phyloP scores from a whole-genome alignment of 92 coral and sea anemone genomes.

The Micromussa lordhowensis region DNA sequence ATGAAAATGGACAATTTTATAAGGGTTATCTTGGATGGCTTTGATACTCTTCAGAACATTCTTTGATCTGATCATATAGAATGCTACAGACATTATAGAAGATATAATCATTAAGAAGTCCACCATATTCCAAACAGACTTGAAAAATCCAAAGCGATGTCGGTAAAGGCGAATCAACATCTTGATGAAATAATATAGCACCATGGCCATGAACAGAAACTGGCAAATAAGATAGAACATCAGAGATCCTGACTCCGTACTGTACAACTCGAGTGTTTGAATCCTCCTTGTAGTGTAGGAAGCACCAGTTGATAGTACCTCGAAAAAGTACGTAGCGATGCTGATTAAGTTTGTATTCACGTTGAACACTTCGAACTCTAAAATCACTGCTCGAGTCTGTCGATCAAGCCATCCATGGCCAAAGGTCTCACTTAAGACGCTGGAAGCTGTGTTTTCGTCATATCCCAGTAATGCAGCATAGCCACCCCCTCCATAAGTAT shows the following conservation, averaged over 20 bases:
- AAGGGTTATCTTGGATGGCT: conserved; percentile 50
- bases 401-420: conserved; percentile 61
- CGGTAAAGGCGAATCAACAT: conserved; percentile 45
- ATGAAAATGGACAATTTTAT: conserved; percentile 49
- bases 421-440: conserved; percentile 38
- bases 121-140: conserved; percentile 54
- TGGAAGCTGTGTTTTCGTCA: conserved; percentile 48
- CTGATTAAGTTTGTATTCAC: conserved; percentile 55
- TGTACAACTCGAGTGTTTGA: conserved; percentile 48
- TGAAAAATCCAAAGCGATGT: conserved; percentile 34
- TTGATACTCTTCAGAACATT: conserved; percentile 44
- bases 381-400: conserved; percentile 55
- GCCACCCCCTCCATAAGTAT: conserved; percentile 53
- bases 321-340: conserved; percentile 50
- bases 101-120: conserved; percentile 35
- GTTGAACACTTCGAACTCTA: conserved; percentile 65
- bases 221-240: conserved; percentile 50
- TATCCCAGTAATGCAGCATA: conserved; percentile 60
- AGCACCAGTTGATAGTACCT: conserved; percentile 51
- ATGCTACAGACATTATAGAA: conserved; percentile 42
- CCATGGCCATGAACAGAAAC: conserved; percentile 57
- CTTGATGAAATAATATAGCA: conserved; percentile 23
- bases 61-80: conserved; percentile 52
- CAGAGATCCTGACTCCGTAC: conserved; percentile 58
- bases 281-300: conserved; percentile 36